Base-by-base conservation (phyloP, 2,888 invertebrate genomes). In the Lasioglossum figueresi region DNA sequence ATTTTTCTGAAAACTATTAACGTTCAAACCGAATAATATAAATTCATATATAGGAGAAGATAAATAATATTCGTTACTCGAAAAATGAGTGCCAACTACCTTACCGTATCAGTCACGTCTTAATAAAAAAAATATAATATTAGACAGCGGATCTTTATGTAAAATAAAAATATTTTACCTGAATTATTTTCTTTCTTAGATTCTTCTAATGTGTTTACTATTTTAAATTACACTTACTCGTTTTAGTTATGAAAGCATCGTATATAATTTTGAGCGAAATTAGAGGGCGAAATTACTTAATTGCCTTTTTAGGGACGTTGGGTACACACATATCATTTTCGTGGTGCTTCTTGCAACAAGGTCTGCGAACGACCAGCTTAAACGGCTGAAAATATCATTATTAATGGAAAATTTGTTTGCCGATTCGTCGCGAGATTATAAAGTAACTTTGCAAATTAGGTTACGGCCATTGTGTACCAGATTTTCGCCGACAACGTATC, bases 221-320 rank as follows among this genome's bases (percentile, higher is more conserved):
- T n/a, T n/a, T n/a, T n/a, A n/a, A n/a, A n/a, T n/a, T n/a, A n/a
- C n/a, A n/a, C n/a, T n/a, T n/a, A n/a, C n/a, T n/a, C n/a, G n/a
- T n/a, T n/a, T n/a, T n/a, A n/a, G n/a, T n/a, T n/a, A n/a, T n/a
- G n/a, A n/a, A n/a, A n/a, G n/a, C 12, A 43, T 37, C 8, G 10
- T 68, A 4, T n/a, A 12, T n/a, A 23, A 19, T 68, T 37, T 37
- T 12, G 1, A 40, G 34, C 68, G 3, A 16, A 48, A 19, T 59
- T 76, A 31, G 43, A 31, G 2, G 34, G n/a, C 59, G n/a, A 68
- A 85, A 85, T 84, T 72, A 85, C 71, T 85, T 70, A 45, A 83
- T 93, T 93, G 93, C 93, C 93, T 93, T 91, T 84, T 89, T 79
- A 37, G 89, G 76, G 52, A 93, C 86, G n/a, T 87, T 86, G 19